Base-by-base conservation (phyloP, 92 coral and sea anemone genomes). In the Desmophyllum pertusum region DNA sequence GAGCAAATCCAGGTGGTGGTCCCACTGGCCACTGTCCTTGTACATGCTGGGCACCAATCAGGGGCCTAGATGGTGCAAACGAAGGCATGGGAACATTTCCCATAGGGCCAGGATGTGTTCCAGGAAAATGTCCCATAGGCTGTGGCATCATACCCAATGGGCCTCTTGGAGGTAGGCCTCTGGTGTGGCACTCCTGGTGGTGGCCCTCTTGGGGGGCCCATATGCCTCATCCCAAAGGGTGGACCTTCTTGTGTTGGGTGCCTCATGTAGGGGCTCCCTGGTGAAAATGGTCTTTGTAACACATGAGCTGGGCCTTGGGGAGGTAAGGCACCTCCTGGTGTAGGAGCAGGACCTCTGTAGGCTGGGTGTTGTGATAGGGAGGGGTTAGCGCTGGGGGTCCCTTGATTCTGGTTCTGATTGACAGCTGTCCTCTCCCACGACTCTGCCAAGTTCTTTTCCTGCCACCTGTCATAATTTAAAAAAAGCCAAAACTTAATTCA, bases 401-500 rank as follows among this genome's bases (percentile, higher is more conserved):
- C 78, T 57, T 51, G 69, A 70, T 53, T 71, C 21, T 33, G 85
- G 38, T 69, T 52, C n/a, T 71, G 72, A 41, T 72, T 72, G 35
- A 13, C 31, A 29, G 55, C 17, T 71, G 70, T 55, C 69, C 79
- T 57, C 63, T 71, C 8, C 78, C 79, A 18, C 55, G 72, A 18
- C 45, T 61, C 40, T 43, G 69, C 86, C 86, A 73, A 36, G 75
- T 80, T 55, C 78, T 82, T 73, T 82, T 82, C 51, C 79, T 55
- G 40, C n/a, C 63, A 72, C 79, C 86, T 82, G 71, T 10, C 17
- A 50, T 4, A 40, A 25, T 39, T 35, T 29, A 41, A 29, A 41
- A 19, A 18, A 0, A 14, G 53, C 2, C 19, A 13, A 48, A 6
- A 6, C 51, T 45, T n/a, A n/a, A n/a, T n/a, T n/a, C n/a, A n/a